phyloP scores from a whole-genome alignment of 2,113 vertebrate species.

The Eolophus roseicapilla region DNA sequence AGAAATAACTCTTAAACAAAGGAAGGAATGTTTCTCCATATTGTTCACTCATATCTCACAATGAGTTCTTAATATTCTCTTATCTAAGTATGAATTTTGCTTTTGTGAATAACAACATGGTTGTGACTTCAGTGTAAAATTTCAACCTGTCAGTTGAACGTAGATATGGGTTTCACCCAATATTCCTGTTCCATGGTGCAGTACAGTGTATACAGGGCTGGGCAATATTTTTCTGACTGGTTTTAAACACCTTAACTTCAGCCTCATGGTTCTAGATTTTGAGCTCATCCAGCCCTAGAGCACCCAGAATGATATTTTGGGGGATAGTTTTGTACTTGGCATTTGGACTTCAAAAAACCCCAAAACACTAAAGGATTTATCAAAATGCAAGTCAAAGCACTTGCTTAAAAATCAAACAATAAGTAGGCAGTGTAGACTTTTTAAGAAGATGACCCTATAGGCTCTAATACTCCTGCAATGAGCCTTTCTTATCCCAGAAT shows the following conservation, averaged over 20 bases:
- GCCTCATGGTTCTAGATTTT: not conserved
- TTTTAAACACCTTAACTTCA: not conserved
- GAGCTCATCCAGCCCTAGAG: not conserved
- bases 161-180: accelerated
- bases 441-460: not conserved
- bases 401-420: not conserved
- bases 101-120: not conserved
- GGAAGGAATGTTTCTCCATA: not conserved
- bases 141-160: not conserved
- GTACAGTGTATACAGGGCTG: not conserved
- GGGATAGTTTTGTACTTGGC: not conserved
- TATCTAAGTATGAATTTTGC: not conserved
- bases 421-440: not conserved
- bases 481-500: not conserved
- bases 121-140: not conserved
- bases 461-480: not conserved
- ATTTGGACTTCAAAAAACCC: not conserved
- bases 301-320: not conserved
- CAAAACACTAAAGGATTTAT: not conserved
- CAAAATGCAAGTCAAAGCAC: not conserved
- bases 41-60: not conserved
- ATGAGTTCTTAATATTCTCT: not conserved
- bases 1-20: not conserved
- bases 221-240: not conserved
- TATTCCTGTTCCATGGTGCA: not conserved